A percentile compares a stretch with the other conserved stretches of the same genome.
Conservation (phyloP, 2,797 vertebrate species). For the Argentina silus region DNA sequence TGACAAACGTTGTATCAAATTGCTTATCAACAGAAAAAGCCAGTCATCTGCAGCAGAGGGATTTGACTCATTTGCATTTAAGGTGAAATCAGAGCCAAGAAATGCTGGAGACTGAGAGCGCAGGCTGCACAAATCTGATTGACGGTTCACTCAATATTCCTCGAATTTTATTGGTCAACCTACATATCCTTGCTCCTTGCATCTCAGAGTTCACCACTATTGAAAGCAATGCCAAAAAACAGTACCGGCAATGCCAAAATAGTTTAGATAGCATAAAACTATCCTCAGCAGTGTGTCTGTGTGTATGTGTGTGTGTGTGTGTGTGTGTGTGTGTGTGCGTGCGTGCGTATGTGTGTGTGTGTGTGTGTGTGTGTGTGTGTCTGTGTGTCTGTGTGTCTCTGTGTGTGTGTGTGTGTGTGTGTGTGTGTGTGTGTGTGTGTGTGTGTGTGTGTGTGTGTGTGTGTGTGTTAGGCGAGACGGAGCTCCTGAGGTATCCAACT, state of each 20-base stretch:
- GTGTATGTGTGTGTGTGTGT: slow-evolving; percentile 28
- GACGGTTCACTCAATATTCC: slow-evolving; percentile 55
- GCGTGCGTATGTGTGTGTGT: slow-evolving; percentile 4
- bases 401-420: slow-evolving; percentile 16
- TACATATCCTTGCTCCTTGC: slow-evolving; percentile 47
- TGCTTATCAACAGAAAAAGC: slow-evolving; percentile 29
- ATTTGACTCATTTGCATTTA: slow-evolving; percentile 65
- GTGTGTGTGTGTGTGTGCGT: background rate
- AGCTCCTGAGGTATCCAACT: slow-evolving; percentile 72
- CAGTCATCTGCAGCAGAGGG: slow-evolving; percentile 23
- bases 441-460: slow-evolving; percentile 31
- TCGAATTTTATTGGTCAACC: slow-evolving; percentile 53
- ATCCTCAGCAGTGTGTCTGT: slow-evolving; percentile 55
- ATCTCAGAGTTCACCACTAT: slow-evolving; percentile 48
- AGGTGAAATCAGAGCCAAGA: slow-evolving; percentile 47
- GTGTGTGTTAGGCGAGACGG: slow-evolving; percentile 33
- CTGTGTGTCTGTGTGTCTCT: slow-evolving; percentile 40
- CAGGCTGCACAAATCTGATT: slow-evolving; percentile 46
- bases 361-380: slow-evolving; percentile 2
- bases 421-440: background rate
- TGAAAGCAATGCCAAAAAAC: slow-evolving; percentile 53
- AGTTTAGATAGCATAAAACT: slow-evolving; percentile 41
- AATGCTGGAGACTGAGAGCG: slow-evolving; percentile 29
- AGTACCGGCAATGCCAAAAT: background rate
- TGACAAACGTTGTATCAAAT: slow-evolving; percentile 39